These are phyloP conservation scores for Donacobius atricapilla DNA, from an alignment of 2,113 vertebrate species.

Conservation along the genomic window DNA sequence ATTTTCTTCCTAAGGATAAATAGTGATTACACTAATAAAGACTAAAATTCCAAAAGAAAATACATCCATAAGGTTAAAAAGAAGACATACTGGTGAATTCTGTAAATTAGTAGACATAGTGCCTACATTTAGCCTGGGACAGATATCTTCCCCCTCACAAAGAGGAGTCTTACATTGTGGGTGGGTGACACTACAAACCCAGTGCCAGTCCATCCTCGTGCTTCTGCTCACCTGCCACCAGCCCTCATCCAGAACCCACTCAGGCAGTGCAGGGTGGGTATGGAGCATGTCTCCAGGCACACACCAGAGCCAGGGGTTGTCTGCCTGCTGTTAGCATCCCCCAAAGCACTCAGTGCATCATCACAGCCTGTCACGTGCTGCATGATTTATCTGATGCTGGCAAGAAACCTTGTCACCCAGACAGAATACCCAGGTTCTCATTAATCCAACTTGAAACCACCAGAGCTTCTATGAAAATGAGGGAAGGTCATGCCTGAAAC, in stretches of 20 bases:
- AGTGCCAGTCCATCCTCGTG: fast-evolving
- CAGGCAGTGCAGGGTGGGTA: fast-evolving
- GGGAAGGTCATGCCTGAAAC: background rate
- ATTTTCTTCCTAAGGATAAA: background rate
- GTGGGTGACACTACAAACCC: fast-evolving
- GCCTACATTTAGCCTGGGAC: background rate
- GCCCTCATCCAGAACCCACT: background rate
- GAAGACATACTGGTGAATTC: background rate
- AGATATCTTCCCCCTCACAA: background rate
- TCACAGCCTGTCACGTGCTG: fast-evolving
- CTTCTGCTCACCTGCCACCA: background rate
- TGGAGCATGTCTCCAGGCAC: background rate
- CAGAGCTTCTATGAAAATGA: background rate
- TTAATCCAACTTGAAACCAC: background rate
- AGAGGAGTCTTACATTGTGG: fast-evolving
- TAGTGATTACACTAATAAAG: background rate
- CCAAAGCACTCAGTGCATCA: background rate
- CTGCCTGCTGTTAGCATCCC: background rate
- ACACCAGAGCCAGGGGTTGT: no score
- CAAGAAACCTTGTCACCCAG: background rate
- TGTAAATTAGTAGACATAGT: no score
- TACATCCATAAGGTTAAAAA: background rate
- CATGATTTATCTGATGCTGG: background rate
- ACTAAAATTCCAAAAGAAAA: background rate
- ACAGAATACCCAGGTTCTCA: background rate